Evolutionary conservation across 30 jellyfish, hydroid and myxozoan species (phyloP).

Genomic region (Rhopilema esculentum): DNA sequence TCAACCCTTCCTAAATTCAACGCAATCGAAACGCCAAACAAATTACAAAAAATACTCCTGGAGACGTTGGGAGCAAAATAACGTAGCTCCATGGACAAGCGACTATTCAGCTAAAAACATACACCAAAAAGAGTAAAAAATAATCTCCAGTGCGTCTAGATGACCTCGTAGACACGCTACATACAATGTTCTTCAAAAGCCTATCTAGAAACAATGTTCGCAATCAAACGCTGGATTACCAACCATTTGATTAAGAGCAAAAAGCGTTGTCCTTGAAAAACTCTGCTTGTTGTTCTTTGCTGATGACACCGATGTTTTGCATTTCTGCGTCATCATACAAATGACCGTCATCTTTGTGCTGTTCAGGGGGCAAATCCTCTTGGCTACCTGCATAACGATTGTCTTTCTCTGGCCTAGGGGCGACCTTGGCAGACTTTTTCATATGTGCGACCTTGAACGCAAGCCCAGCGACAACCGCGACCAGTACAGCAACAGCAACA

Average conservation of each 20-base stretch:
- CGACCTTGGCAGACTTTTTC: neutral
- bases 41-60: too few species aligned
- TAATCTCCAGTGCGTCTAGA: too few species aligned
- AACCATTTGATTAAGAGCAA: neutral
- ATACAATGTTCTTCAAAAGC: too few species aligned
- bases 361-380: neutral
- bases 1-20: too few species aligned
- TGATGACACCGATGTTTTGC: slow-evolving; percentile 1
- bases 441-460: neutral
- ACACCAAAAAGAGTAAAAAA: too few species aligned
- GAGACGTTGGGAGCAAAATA: too few species aligned
- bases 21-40: too few species aligned
- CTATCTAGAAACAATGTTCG: too few species aligned
- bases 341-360: neutral
- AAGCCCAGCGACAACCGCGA: slow-evolving; percentile 8
- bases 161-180: too few species aligned
- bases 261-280: slow-evolving; percentile 8
- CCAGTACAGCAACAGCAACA: neutral
- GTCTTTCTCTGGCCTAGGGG: neutral
- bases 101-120: too few species aligned
- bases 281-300: slow-evolving; percentile 6
- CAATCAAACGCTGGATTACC: too few species aligned
- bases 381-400: neutral
- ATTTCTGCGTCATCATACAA: neutral
- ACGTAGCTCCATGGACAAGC: too few species aligned